A percentile compares a stretch with the other conserved stretches of the same genome.
Conservation (phyloP, 2,113 vertebrate genomes). For the Tauraco erythrolophus region DNA sequence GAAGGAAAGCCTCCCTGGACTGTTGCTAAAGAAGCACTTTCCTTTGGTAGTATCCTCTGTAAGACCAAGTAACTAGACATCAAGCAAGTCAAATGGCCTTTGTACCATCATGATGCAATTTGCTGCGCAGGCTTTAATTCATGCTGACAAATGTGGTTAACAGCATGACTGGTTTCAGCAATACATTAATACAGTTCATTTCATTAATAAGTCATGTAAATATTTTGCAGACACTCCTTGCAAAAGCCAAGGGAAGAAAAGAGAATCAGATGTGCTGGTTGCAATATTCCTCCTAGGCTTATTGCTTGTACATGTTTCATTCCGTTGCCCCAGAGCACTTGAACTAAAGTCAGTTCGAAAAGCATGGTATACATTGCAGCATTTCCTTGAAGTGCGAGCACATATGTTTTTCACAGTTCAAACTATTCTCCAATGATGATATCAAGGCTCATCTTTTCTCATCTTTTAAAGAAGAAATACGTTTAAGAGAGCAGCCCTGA, state of each 20-base stretch:
- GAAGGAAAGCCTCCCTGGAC: background rate
- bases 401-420: background rate
- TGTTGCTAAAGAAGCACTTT: background rate
- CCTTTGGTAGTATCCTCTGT: background rate
- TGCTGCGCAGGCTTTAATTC: background rate
- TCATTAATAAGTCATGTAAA: slow-evolving; percentile 21
- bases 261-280: slow-evolving; percentile 4
- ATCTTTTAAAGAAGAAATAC: background rate
- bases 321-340: background rate
- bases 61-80: background rate
- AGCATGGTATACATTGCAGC: background rate
- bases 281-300: background rate
- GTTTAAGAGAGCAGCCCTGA: background rate
- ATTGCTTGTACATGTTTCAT: background rate
- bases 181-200: background rate
- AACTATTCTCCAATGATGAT: background rate
- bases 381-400: background rate
- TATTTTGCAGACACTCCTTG: background rate
- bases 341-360: background rate
- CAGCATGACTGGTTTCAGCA: slow-evolving; percentile 20
- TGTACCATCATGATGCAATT: background rate
- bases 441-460: background rate
- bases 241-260: background rate
- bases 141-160: slow-evolving; percentile 33
- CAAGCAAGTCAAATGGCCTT: background rate